These are phyloP conservation scores for Molossus alvarezi DNA, from an alignment of 2,797 vertebrate species.

Conservation along the genomic window DNA sequence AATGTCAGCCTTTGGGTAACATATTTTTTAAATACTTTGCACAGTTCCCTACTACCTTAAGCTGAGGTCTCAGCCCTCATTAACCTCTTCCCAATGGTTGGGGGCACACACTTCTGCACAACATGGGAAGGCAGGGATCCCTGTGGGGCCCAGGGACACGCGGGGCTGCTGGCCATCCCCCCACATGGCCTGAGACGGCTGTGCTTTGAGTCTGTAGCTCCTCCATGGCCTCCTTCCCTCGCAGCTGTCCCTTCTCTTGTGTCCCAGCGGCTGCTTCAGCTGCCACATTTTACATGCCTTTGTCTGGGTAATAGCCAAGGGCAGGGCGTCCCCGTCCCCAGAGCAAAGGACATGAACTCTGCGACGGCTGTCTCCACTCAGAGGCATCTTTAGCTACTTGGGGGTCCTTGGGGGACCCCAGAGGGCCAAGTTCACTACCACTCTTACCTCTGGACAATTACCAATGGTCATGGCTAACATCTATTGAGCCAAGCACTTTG, in stretches of 20 bases:
- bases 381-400: constrained; percentile 20
- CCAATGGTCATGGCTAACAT: neutral
- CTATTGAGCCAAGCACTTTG: neutral
- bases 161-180: constrained; percentile 37
- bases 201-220: constrained; percentile 25
- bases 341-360: constrained; percentile 63
- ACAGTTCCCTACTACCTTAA: neutral
- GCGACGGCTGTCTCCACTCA: neutral
- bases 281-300: constrained; percentile 71
- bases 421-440: neutral
- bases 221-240: neutral
- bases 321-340: constrained; percentile 45
- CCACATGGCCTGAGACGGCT: constrained; percentile 54
- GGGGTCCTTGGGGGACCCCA: neutral
- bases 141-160: neutral
- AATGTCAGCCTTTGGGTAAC: neutral
- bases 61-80: neutral
- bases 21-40: neutral
- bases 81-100: neutral
- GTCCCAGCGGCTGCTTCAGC: constrained; percentile 70
- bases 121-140: neutral
- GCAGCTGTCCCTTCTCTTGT: constrained; percentile 23
- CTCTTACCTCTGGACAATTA: neutral
- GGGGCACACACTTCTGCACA: neutral
- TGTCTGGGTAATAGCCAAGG: constrained; percentile 55